phyloP scores from a whole-genome alignment of 1,140 invertebrate genomes.

The Hyphantria cunea region DNA sequence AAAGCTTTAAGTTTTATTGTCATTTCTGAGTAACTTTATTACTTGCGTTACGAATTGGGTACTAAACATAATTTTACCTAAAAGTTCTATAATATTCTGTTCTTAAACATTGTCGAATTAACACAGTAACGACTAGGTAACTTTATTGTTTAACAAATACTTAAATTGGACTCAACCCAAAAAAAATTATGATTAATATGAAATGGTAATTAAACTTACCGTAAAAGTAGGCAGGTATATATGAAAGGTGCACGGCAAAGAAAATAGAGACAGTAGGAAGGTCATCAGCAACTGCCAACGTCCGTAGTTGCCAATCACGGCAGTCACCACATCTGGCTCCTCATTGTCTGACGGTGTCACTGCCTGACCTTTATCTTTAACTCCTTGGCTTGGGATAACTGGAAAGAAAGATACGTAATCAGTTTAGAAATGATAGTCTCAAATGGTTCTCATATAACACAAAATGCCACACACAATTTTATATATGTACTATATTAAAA shows the following conservation, averaged over 20 bases:
- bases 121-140: too few species aligned
- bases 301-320: conserved; percentile 87
- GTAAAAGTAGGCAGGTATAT: conserved; percentile 87
- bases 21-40: too few species aligned
- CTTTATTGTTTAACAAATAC: too few species aligned
- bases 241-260: conserved; percentile 89
- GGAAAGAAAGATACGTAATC: conserved; percentile 24
- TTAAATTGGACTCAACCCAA: background rate
- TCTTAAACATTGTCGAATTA: too few species aligned
- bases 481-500: too few species aligned
- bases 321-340: conserved; percentile 85
- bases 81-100: too few species aligned
- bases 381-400: conserved; percentile 67
- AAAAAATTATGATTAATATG: background rate
- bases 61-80: too few species aligned
- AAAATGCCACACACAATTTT: too few species aligned
- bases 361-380: conserved; percentile 53
- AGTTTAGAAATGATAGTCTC: too few species aligned
- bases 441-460: too few species aligned
- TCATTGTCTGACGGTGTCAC: conserved; percentile 63
- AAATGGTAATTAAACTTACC: conserved; percentile 54
- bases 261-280: conserved; percentile 87
- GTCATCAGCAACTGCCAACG: conserved; percentile 88
- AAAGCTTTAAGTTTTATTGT: too few species aligned
- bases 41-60: too few species aligned